Evolutionary conservation across 2,888 invertebrate species (phyloP).

Genomic region (Brachyptera putata): DNA sequence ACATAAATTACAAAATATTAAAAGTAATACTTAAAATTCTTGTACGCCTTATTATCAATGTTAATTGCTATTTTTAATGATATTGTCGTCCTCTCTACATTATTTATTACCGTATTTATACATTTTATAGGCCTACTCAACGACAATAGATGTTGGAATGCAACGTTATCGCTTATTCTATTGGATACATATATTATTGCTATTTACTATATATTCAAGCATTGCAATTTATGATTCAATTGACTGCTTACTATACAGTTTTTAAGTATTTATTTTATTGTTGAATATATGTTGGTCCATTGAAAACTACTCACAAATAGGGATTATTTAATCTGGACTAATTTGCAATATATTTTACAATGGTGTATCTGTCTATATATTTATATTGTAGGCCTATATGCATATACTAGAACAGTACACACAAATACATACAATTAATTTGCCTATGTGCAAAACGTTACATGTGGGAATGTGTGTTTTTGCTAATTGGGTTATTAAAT

Average conservation of each 20-base stretch:
- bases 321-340: not conserved
- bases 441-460: not conserved
- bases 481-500: conserved; percentile 10
- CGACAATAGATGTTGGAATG: not conserved
- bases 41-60: no score
- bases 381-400: not conserved
- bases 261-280: not conserved
- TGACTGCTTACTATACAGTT: not conserved
- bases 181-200: not conserved
- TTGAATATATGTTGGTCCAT: not conserved
- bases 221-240: not conserved
- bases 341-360: not conserved
- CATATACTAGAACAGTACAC: not conserved
- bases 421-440: not conserved
- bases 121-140: not conserved
- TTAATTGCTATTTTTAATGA: no score
- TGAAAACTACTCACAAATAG: not conserved
- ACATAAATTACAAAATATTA: not conserved
- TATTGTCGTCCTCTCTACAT: not conserved
- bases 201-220: not conserved
- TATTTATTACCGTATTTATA: not conserved
- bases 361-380: not conserved
- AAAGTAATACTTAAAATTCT: no score
- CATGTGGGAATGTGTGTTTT: not conserved
- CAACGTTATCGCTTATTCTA: no score